Evolutionary conservation across 2,888 invertebrate species (phyloP), one percentile per base, ranked within the genome.

Genomic region (Calephelis perditalis): DNA sequence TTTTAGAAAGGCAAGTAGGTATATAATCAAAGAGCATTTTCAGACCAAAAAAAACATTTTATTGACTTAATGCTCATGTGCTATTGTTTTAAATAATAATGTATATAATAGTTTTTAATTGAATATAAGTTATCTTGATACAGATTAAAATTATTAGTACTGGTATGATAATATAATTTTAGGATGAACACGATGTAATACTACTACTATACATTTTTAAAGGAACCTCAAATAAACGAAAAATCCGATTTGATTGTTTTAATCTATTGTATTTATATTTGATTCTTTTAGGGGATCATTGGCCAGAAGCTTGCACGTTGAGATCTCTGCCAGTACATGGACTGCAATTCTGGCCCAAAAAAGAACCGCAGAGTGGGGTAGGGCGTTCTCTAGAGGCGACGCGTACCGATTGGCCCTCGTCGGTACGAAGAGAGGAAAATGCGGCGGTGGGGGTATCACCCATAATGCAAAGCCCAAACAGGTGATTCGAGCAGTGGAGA

Each of bases 201-300:
- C 26, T 49, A 47, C 47, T 47, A 49, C 49, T 49, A 49, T 49
- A 49, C 49, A 49, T 49, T 49, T 55, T 55, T 55, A 55, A 55
- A 55, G 55, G 55, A 55, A 55, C 55, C 55, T 55, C 55, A 40
- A 55, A 55, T 55, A 55, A 55, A 55, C 55, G 37, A 37, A 55
- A 55, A 55, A 55, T 10, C 49, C 15, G 12, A 49, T 26, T 40
- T 47, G 2, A 49, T 26, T 15, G 7, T 26, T 49, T 49, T 49
- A 15, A 15, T 15, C 9, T 49, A 5, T 49, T 12, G 3, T n/a
- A 46, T n/a, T 46, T 12, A 12, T 4, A 7, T 40, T 40, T 26
- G 26, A 26, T 26, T 26, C 3, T 26, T 26, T 26, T 26, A 26
- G 26, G 26, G 26, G 26, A 26, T 26, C 26, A 26, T 26, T 26